These are phyloP conservation scores for Takifugu ocellatus DNA, from an alignment of 2,797 vertebrate genomes.

Conservation along the genomic window DNA sequence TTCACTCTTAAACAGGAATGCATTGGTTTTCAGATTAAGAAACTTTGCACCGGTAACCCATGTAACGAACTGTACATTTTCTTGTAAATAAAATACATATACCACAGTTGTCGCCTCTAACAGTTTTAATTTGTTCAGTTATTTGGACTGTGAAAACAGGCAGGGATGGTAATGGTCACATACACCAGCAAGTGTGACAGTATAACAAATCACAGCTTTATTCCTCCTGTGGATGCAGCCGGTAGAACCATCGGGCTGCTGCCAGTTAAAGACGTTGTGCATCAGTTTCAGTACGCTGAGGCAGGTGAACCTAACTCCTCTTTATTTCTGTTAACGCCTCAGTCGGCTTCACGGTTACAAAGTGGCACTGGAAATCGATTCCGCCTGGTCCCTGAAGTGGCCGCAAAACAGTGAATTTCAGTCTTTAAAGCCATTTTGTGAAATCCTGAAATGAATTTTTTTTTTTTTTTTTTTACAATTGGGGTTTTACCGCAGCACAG, in stretches of 20 bases:
- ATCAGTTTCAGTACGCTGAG: no score
- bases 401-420: constrained; percentile 14
- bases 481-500: constrained; percentile 38
- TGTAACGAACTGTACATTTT: constrained; percentile 99
- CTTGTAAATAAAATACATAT: constrained; percentile 94
- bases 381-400: constrained; percentile 39
- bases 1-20: constrained; percentile 40
- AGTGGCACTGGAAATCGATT: constrained; percentile 25
- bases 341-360: constrained; percentile 31
- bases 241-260: constrained; percentile 24
- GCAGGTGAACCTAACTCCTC: constrained; percentile 33
- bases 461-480: constrained; percentile 7
- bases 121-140: constrained; percentile 67
- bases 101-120: constrained; percentile 28
- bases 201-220: constrained; percentile 56
- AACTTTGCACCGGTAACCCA: constrained; percentile 95
- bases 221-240: constrained; percentile 34
- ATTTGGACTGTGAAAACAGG: constrained; percentile 73
- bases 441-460: constrained; percentile 18
- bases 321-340: constrained; percentile 40
- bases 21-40: constrained; percentile 65
- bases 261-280: constrained; percentile 16
- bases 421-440: no score
- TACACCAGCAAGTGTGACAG: constrained; percentile 62
- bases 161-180: constrained; percentile 68